Base-by-base conservation (phyloP, 1,140 invertebrate species). In the Daktulosphaira vitifoliae region DNA sequence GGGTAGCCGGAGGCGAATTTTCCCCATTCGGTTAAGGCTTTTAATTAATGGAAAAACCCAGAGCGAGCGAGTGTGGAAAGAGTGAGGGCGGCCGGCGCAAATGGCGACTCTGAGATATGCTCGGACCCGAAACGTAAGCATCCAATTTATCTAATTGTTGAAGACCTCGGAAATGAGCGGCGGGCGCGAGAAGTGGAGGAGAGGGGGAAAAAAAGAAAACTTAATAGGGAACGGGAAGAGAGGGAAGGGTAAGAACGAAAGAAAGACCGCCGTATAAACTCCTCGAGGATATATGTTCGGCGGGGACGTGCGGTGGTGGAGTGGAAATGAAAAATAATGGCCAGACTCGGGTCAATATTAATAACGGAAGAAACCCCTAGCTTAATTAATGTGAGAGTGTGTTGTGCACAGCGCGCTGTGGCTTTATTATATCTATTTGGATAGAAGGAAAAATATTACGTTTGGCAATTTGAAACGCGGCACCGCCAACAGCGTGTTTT, bases 61-160 rank as follows among this genome's bases (percentile, higher is more conserved):
- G 39, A 22, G 37, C 11, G 37, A 6, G 22, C 22, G 38, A 7
- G 44, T 20, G 13, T 18, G 9, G 2, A 48, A 4, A 16, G n/a
- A 18, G 44, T 16, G 38, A 13, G 22, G 0, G 37, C 23, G 13
- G 2, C 2, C 15, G 25, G 56, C 22, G 48, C 7, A 29, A 48
- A 62, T 48, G 42, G 56, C 56, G 56, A 62, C 42, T 48, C 56
- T 33, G 56, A 29, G 56, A 62, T 62, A 62, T 59, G 54, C 38
- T 9, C 38, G 53, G 53, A 56, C 38, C 53, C 54, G 39, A 59
- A 59, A 59, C 54, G 54, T 59, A 59, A 59, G 54, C 39, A 59
- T 62, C 56, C 56, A 62, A 62, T 62, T 62, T 62, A 62, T 62
- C 56, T 62, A 62, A 62, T 62, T 62, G 56, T 62, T 48, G 56